These are phyloP conservation scores for Drosophila insularis DNA, from an alignment of 1,140 invertebrate genomes.

Conservation along the genomic window DNA sequence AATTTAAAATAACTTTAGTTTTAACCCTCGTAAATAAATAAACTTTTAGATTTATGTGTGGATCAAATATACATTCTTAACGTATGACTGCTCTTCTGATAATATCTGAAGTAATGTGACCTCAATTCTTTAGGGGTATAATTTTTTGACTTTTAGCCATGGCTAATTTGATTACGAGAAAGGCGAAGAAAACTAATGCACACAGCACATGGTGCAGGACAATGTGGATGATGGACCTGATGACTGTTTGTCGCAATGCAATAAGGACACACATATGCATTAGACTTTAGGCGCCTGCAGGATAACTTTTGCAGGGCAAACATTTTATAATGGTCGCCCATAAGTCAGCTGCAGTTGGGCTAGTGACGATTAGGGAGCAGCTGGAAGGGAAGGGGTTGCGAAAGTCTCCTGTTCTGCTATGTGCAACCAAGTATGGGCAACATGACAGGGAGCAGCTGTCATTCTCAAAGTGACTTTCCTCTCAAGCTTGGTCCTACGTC, in stretches of 20 bases:
- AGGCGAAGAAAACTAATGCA: background rate
- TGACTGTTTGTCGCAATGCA: constrained; percentile 19
- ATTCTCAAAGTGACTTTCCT: constrained; percentile 16
- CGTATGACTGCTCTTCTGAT: constrained; percentile 10
- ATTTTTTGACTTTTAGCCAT: background rate
- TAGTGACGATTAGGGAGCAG: background rate
- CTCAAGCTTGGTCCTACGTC: background rate
- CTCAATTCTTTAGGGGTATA: background rate
- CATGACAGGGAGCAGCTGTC: constrained; percentile 48
- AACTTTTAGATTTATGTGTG: background rate
- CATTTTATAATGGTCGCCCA: constrained; percentile 70
- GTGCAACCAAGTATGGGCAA: constrained; percentile 45
- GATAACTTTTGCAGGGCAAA: constrained; percentile 65
- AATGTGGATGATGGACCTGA: background rate
- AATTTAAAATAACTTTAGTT: background rate
- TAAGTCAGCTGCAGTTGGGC: constrained; percentile 38
- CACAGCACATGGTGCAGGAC: constrained; percentile 7
- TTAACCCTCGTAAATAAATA: background rate
- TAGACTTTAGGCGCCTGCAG: constrained; percentile 16
- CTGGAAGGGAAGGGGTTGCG: background rate
- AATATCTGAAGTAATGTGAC: constrained; percentile 14
- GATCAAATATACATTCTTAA: background rate
- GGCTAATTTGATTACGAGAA: constrained; percentile 16
- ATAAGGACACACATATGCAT: constrained; percentile 31
- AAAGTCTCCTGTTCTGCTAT: constrained; percentile 21